Percentiles rank a stretch among this genome's conserved stretches.
phyloP scores from a whole-genome alignment of 2,888 invertebrate species.

The Argyra leucocephala region DNA sequence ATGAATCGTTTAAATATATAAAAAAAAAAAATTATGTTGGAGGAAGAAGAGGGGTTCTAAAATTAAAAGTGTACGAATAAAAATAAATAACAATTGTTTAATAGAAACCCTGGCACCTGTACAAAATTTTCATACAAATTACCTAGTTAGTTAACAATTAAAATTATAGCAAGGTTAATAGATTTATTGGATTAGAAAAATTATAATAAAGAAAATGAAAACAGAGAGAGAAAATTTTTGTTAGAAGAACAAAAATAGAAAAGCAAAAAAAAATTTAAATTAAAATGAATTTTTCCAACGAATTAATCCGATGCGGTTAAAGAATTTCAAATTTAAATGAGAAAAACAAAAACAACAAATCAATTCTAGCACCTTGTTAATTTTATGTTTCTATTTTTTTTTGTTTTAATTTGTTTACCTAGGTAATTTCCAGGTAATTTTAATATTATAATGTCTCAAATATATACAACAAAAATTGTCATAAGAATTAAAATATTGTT shows the following conservation, averaged over 20 bases:
- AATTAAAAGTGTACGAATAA: too few species aligned
- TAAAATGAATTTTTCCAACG: neutral
- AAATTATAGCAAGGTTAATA: constrained; percentile 9
- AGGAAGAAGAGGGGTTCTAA: too few species aligned
- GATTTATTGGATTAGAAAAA: constrained; percentile 10
- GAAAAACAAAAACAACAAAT: too few species aligned
- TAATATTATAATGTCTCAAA: neutral
- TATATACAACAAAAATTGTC: neutral
- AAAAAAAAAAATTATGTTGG: too few species aligned
- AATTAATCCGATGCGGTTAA: neutral
- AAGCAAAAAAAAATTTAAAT: neutral
- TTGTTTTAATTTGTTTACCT: neutral
- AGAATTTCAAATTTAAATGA: neutral
- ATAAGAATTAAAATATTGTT: neutral
- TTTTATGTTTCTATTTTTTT: neutral
- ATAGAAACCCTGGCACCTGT: neutral
- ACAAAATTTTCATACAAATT: constrained; percentile 2
- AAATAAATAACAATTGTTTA: neutral
- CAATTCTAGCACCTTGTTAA: neutral
- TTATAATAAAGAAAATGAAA: neutral
- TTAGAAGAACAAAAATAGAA: too few species aligned
- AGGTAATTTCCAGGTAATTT: neutral
- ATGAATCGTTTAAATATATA: too few species aligned
- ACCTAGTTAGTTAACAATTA: constrained; percentile 7
- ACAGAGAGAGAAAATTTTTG: too few species aligned